phyloP scores from a whole-genome alignment of 2,113 vertebrate species.

The Vireo altiloquus region DNA sequence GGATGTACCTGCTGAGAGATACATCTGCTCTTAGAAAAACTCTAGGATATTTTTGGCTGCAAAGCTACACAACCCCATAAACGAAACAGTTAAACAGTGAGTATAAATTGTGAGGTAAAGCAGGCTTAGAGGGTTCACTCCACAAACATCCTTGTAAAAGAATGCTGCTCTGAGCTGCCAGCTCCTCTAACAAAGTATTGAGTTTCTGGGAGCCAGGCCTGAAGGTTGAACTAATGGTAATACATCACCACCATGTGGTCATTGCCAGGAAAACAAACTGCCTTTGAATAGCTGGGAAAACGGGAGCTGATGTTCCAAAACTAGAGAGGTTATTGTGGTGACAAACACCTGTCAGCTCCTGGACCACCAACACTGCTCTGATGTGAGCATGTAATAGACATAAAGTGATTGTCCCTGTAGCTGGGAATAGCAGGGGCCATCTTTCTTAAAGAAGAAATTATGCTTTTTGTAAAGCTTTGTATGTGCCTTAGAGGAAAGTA shows the following conservation, averaged over 20 bases:
- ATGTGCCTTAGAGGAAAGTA: background rate
- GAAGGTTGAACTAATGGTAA: background rate
- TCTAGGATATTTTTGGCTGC: background rate
- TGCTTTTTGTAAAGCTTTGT: background rate
- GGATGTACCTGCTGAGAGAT: background rate
- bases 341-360: background rate
- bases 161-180: background rate
- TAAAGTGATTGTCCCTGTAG: background rate
- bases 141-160: background rate
- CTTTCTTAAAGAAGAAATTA: background rate
- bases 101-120: background rate
- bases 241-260: slow-evolving; percentile 58
- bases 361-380: background rate
- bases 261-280: background rate
- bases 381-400: fast-evolving
- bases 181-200: background rate
- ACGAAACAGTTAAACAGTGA: background rate
- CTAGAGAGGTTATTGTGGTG: background rate
- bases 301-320: background rate
- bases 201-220: background rate
- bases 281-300: background rate
- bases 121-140: background rate
- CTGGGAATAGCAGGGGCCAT: background rate
- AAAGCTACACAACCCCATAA: background rate
- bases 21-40: background rate